These are phyloP conservation scores for Heliangelus exortis DNA, from an alignment of 2,797 vertebrate species.

Conservation along the genomic window DNA sequence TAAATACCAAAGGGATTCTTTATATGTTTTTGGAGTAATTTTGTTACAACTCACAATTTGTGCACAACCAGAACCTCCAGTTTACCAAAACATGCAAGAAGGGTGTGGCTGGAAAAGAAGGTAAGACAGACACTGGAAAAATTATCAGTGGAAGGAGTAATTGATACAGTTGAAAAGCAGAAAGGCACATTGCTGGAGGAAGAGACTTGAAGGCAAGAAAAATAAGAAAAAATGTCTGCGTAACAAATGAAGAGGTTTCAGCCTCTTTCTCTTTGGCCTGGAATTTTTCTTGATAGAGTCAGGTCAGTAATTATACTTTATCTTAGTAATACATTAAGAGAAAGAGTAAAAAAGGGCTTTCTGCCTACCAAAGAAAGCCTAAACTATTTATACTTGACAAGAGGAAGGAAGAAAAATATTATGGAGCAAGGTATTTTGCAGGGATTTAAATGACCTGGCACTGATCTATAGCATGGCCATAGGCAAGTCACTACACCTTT, in stretches of 20 bases:
- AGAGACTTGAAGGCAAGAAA: neutral
- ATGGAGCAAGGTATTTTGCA: constrained; percentile 28
- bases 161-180: neutral
- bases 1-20: neutral
- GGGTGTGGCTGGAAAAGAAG: neutral
- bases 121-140: neutral
- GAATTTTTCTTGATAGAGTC: neutral
- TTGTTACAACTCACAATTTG: neutral
- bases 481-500: constrained; percentile 58
- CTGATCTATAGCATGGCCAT: constrained; percentile 37
- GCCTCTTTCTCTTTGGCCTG: neutral
- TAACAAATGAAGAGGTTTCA: neutral
- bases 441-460: constrained; percentile 31
- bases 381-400: constrained; percentile 23
- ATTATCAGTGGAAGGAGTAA: neutral
- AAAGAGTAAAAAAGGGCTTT: neutral
- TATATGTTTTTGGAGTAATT: neutral
- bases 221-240: neutral
- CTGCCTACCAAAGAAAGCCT: neutral
- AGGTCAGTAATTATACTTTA: neutral
- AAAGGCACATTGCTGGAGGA: neutral
- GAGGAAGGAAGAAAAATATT: constrained; percentile 7
- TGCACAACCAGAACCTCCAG: neutral
- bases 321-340: constrained; percentile 11
- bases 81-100: neutral